phyloP scores from a whole-genome alignment of 2,888 invertebrate species.

The Dermolepida albohirtum region DNA sequence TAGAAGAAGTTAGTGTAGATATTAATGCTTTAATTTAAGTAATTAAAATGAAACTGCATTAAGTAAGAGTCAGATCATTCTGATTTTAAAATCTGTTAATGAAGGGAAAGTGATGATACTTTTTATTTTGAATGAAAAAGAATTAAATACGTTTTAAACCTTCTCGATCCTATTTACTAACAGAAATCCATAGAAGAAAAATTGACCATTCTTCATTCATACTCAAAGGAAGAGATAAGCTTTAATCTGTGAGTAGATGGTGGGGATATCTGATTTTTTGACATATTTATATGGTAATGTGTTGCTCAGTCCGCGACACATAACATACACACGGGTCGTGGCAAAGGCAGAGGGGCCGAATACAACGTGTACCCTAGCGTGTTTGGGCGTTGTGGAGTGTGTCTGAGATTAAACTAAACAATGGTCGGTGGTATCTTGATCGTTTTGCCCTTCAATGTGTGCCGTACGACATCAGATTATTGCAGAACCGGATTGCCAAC shows the following conservation, averaged over 20 bases:
- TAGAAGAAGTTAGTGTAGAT: too few relatives aligned
- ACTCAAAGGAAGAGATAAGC: not conserved
- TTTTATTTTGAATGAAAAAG: too few relatives aligned
- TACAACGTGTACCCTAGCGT: conserved; percentile 23
- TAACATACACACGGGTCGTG: not conserved
- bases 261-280: conserved; percentile 41
- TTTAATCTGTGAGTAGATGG: conserved; percentile 27
- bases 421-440: conserved; percentile 59
- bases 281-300: conserved; percentile 43
- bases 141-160: too few relatives aligned
- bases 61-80: too few relatives aligned
- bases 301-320: not conserved
- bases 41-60: too few relatives aligned
- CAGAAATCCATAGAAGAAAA: not conserved
- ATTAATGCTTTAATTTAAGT: too few relatives aligned
- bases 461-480: conserved; percentile 41
- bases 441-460: conserved; percentile 44
- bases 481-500: conserved; percentile 39
- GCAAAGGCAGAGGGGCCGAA: not conserved
- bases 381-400: conserved; percentile 57
- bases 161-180: too few relatives aligned
- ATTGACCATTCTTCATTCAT: not conserved
- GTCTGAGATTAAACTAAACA: conserved; percentile 62
- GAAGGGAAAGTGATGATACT: too few relatives aligned
- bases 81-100: too few relatives aligned